Percentiles rank a stretch among this genome's conserved stretches.
phyloP scores from a whole-genome alignment of 92 coral and sea anemone species.

The Bergia puertoricense region DNA sequence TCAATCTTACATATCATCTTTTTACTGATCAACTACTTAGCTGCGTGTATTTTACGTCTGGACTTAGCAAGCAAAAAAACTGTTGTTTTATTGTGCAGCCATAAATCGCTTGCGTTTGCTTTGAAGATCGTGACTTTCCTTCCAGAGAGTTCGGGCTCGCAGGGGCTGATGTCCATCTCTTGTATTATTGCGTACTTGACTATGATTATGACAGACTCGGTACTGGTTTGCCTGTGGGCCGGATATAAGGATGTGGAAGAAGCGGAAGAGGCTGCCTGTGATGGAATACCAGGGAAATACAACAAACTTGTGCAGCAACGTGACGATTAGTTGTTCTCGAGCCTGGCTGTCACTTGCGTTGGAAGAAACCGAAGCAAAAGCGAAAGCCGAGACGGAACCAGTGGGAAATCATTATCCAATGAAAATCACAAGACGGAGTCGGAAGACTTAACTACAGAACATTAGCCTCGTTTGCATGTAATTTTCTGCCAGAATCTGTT shows the following conservation, averaged over 20 bases:
- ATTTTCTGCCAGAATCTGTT: not conserved
- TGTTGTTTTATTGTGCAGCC: slow-evolving; percentile 82
- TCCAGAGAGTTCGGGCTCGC: slow-evolving; percentile 75
- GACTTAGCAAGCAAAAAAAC: slow-evolving; percentile 74
- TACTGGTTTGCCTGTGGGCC: slow-evolving; percentile 80
- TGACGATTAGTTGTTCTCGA: not conserved
- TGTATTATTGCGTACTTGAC: slow-evolving; percentile 81
- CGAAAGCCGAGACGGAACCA: too few species aligned
- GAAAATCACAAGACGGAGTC: not conserved
- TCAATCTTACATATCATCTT: slow-evolving; percentile 86
- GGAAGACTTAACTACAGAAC: not conserved
- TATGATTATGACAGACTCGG: slow-evolving; percentile 76
- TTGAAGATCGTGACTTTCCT: slow-evolving; percentile 70
- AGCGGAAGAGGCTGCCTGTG: slow-evolving; percentile 20
- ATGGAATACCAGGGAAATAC: slow-evolving; percentile 16
- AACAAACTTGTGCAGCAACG: slow-evolving; percentile 8
- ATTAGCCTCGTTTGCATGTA: not conserved
- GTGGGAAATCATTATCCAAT: too few species aligned
- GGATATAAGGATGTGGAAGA: slow-evolving; percentile 62
- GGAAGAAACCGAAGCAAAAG: not conserved
- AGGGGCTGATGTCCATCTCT: slow-evolving; percentile 82
- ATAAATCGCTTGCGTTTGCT: slow-evolving; percentile 83
- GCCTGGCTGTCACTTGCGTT: not conserved
- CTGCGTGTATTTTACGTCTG: slow-evolving; percentile 66
- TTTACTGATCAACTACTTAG: slow-evolving; percentile 78